Base-by-base conservation (phyloP, 1,140 invertebrate genomes). In the Andrena cerasifolii region DNA sequence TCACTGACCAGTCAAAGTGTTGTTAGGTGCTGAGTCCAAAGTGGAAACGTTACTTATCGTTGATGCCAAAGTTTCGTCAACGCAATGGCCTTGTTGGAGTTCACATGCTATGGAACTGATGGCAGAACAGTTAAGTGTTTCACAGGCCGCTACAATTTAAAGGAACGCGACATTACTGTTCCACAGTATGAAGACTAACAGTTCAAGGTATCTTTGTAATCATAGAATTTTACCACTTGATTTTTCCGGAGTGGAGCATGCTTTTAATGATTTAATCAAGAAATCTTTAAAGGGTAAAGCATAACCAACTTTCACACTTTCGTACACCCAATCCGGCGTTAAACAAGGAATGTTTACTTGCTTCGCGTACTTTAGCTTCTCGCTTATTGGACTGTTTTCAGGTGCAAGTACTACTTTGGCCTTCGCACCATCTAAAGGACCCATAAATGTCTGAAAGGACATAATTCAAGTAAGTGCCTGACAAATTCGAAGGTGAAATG, bases 291-390 rank as follows among this genome's bases (percentile, higher is more conserved):
- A 93, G 16, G 96, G 94, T 43, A 97, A 86, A 16, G 96, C 95
- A 81, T 95, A 96, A 0, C 97, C 96, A 36, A 94, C 94, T 54
- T 94, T 92, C 0, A 96, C 92, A 58, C 96, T 97, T 28, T 97
- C 96, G 76, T 94, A 94, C 43, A 98, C 92, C 97, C 98, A 99
- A 18, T 95, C 92, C 0, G 95, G 94, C 63, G 91, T 93, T 0
- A 97, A 94, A 89, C 96, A 96, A 43, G 95, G 94, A 82, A 97
- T 96, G 72, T 95, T 94, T 91, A 95, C 97, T 81, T 95, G 94
- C 59, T 95, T 89, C 0, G 97, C 97, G 83, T 95, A 96, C 82
- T 95, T 96, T 87, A 96, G 96, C 89, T 99, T 99, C 18, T 97
- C 95, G 72, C 97, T 97, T 74, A 94, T 93, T 3, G 95, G 86